Base-by-base conservation (phyloP, 2,113 vertebrate species). In the Gambusia holbrooki region DNA sequence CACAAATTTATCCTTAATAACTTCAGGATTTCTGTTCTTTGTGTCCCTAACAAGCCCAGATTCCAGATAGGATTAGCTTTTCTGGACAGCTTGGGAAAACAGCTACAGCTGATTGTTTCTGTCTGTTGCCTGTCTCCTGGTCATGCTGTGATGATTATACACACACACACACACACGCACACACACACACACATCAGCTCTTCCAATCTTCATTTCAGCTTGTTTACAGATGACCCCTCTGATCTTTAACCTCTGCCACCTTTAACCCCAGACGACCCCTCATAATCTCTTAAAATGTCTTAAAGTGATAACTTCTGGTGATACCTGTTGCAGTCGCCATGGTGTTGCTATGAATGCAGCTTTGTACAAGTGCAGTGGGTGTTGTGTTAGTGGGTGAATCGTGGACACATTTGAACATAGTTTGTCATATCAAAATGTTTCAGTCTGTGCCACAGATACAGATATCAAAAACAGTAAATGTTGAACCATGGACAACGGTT, bases 51-150 rank as follows among this genome's bases (percentile, higher is more conserved):
- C 70, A 85, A 76, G 35, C 71, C 69, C 74, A 79, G 74, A 86
- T 84, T 83, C 85, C 91, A 72, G 66, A 82, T 77, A 28, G 87
- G 92, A 91, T 92, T 92, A 90, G 76, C 58, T 77, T 82, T 54
- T 83, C 69, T 4, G 60, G 87, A 90, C 71, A 73, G 54, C 60
- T 69, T 42, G 78, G 74, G 69, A 93, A 91, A 88, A 87, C 78
- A 67, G 22, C 69, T 62, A 82, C 84, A 84, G 81, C 62, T 79
- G 84, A 87, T 77, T 77, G 15, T 74, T 60, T 32, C 71, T 74
- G 28, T 35, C 30, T 25, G 17, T 22, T n/a, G 29, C 45, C 42
- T 22, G 80, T 73, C 54, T 75, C 65, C 42, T 48, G 30, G 1
- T 80, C 83, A 76, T 60, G 71, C 81, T 83, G 80, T 73, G 77